These are phyloP conservation scores for Leucoptera coffeella DNA, from an alignment of 2,888 invertebrate genomes.

Conservation along the genomic window DNA sequence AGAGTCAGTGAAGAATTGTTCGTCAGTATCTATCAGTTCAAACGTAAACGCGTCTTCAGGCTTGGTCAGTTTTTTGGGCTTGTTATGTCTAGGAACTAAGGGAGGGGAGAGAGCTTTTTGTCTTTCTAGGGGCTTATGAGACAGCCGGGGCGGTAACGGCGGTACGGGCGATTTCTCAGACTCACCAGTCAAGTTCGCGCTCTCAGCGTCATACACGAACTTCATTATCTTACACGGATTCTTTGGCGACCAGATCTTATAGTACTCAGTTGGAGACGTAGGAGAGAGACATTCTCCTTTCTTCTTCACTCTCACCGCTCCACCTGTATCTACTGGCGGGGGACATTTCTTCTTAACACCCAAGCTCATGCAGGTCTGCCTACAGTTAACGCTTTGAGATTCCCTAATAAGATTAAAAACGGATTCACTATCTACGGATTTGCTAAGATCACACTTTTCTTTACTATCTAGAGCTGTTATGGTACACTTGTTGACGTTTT, in stretches of 20 bases:
- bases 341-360: slow-evolving; percentile 53
- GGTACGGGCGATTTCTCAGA: slow-evolving; percentile 63
- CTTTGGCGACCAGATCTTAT: slow-evolving; percentile 63
- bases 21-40: slow-evolving; percentile 80
- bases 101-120: slow-evolving; percentile 57
- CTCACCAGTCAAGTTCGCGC: slow-evolving; percentile 35
- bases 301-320: slow-evolving; percentile 54
- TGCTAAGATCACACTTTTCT: slow-evolving; percentile 43
- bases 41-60: slow-evolving; percentile 78
- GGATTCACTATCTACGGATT: slow-evolving; percentile 38
- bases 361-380: slow-evolving; percentile 22
- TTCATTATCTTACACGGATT: slow-evolving; percentile 54
- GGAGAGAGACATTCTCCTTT: slow-evolving; percentile 54
- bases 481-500: slow-evolving; percentile 50
- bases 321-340: slow-evolving; percentile 49
- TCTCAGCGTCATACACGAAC: slow-evolving; percentile 45
- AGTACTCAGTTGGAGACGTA: slow-evolving; percentile 58
- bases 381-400: slow-evolving; percentile 27
- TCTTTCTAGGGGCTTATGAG: slow-evolving; percentile 63
- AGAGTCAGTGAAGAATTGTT: slow-evolving; percentile 50
- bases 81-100: slow-evolving; percentile 60
- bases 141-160: slow-evolving; percentile 58
- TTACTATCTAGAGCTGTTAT: slow-evolving; percentile 46
- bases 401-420: slow-evolving; percentile 40
- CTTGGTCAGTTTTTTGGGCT: slow-evolving; percentile 57